Percentiles rank a stretch among this genome's conserved stretches.
phyloP scores from a whole-genome alignment of 2,888 invertebrate species.

The Gymnosoma rotundatum region DNA sequence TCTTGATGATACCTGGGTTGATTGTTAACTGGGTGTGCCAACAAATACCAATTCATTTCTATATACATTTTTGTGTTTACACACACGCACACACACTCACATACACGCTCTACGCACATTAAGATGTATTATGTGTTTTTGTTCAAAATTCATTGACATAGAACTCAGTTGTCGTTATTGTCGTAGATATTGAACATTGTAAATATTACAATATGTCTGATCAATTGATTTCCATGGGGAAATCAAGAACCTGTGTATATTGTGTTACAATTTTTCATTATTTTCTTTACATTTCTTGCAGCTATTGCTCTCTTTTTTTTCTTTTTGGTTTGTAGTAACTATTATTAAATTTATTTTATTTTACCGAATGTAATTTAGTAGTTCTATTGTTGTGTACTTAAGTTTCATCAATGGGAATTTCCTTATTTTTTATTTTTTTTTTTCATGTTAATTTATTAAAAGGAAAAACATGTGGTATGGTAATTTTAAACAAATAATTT shows the following conservation, averaged over 20 bases:
- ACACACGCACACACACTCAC: background rate
- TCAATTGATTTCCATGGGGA: conserved; percentile 67
- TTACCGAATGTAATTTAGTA: background rate
- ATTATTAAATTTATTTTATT: conserved; percentile 43
- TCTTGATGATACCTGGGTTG: too few relatives aligned
- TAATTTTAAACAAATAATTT: too few relatives aligned
- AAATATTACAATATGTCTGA: conserved; percentile 58
- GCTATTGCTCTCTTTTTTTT: background rate
- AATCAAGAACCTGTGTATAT: conserved; percentile 59
- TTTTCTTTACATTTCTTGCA: background rate
- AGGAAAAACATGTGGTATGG: too few relatives aligned
- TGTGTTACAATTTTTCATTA: conserved; percentile 37
- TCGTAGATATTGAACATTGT: conserved; percentile 36
- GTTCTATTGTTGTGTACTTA: background rate
- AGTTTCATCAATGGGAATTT: background rate
- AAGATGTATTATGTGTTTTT: background rate
- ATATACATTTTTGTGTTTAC: background rate
- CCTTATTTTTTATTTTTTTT: too few relatives aligned
- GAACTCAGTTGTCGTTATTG: conserved; percentile 39
- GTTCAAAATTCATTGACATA: conserved; percentile 32
- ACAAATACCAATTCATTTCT: background rate
- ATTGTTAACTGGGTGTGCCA: too few relatives aligned
- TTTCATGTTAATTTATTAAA: too few relatives aligned
- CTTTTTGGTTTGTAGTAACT: background rate
- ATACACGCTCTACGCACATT: background rate